phyloP scores from a whole-genome alignment of 2,888 invertebrate species.

The Epinotia nisella region DNA sequence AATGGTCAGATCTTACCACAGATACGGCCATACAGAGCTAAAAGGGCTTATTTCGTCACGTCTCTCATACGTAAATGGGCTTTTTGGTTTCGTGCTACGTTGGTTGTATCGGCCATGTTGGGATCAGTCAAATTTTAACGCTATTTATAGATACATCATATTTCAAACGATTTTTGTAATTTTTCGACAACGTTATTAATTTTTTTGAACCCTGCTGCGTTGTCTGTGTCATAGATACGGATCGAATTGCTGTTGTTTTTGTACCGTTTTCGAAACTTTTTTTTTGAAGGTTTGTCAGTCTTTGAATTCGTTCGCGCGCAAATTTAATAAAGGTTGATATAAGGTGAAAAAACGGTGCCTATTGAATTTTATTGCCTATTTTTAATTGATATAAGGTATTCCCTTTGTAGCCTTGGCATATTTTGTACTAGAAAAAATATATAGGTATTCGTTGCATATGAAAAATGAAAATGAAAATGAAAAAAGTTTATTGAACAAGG shows the following conservation, averaged over 20 bases:
- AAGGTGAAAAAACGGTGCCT: neutral
- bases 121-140: slow-evolving; percentile 56
- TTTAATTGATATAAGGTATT: no score
- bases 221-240: slow-evolving; percentile 29
- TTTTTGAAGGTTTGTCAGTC: neutral
- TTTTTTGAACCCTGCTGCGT: slow-evolving; percentile 35
- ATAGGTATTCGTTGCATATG: no score
- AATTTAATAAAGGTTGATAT: neutral
- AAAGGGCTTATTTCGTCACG: neutral
- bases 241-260: slow-evolving; percentile 2
- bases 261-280: slow-evolving; percentile 14
- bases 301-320: neutral
- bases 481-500: no score
- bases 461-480: no score
- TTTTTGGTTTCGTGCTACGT: neutral
- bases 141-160: slow-evolving; percentile 37
- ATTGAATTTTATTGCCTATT: no score
- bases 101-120: slow-evolving; percentile 44
- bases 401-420: no score
- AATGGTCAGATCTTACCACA: slow-evolving; percentile 58
- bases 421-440: no score
- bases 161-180: slow-evolving; percentile 18
- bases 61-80: neutral
- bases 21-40: slow-evolving; percentile 47
- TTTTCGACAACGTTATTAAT: slow-evolving; percentile 32